phyloP scores from a whole-genome alignment of 2,113 vertebrate species.

The Neopipo cinnamomea region DNA sequence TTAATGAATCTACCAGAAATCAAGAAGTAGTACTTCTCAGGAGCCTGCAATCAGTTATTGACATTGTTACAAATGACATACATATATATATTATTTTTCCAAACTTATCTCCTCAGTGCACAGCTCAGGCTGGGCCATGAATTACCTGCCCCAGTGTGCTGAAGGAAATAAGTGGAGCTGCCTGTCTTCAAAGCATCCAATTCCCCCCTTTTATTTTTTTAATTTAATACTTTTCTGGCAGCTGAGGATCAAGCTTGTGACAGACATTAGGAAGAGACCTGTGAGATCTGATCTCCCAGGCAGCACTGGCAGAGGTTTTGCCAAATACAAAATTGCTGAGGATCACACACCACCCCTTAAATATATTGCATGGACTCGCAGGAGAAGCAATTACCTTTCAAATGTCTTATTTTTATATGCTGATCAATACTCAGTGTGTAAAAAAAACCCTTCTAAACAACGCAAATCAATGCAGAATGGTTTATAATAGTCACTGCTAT shows the following conservation, averaged over 20 bases:
- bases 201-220: fast-evolving
- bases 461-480: background rate
- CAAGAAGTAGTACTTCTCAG: background rate
- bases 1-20: background rate
- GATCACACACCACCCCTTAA: background rate
- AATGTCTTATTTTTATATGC: background rate
- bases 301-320: background rate
- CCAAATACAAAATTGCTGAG: background rate
- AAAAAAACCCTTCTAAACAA: background rate
- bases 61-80: background rate
- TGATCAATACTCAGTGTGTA: background rate
- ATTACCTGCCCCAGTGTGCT: too few species aligned
- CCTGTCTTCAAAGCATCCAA: background rate
- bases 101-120: background rate
- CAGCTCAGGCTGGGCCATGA: background rate
- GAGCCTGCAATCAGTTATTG: background rate
- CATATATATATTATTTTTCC: fast-evolving
- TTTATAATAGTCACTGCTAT: background rate
- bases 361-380: background rate
- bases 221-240: background rate
- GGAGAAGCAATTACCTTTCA: background rate
- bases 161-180: background rate
- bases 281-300: background rate
- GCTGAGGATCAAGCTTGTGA: background rate
- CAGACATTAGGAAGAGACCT: background rate